Evolutionary conservation across 1,140 invertebrate genomes (phyloP).

Genomic region (Papilio machaon): DNA sequence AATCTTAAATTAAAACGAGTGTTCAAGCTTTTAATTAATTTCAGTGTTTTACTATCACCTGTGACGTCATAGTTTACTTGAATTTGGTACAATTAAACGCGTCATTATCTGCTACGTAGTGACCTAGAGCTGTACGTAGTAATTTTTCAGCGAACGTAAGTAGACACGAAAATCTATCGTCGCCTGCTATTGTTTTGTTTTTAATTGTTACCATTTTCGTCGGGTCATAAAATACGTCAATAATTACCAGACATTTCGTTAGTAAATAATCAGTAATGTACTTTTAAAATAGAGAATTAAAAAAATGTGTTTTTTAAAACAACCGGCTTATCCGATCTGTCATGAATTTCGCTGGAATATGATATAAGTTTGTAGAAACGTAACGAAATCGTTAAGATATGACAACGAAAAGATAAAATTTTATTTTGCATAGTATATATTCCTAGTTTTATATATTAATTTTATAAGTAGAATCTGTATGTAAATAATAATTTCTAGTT

Average conservation of each 20-base stretch:
- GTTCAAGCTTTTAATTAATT: slow-evolving; percentile 53
- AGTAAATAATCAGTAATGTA: no score
- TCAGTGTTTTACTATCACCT: slow-evolving; percentile 51
- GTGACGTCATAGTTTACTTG: slow-evolving; percentile 48
- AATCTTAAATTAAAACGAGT: slow-evolving; percentile 70
- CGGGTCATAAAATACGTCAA: not conserved
- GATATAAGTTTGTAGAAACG: no score
- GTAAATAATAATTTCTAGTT: no score
- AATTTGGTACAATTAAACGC: slow-evolving; percentile 38
- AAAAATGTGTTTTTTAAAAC: no score
- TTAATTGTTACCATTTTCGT: not conserved
- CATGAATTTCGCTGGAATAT: no score
- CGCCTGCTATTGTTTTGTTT: slow-evolving; percentile 20
- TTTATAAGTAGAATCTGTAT: no score
- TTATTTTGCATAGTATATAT: no score
- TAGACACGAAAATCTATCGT: slow-evolving; percentile 38
- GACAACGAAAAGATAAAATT: no score
- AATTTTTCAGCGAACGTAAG: slow-evolving; percentile 54
- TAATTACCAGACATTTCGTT: not conserved
- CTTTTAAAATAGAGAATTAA: no score
- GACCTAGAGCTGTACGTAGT: slow-evolving; percentile 44
- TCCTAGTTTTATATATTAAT: no score
- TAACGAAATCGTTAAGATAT: no score
- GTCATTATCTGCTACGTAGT: slow-evolving; percentile 48
- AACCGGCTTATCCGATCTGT: no score